Conservation (phyloP, 2,113 vertebrate genomes). For the human (Homo sapiens) region GRCh38 chr7:26346501-26347000, state of each 20-base stretch:
- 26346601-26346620: no score
- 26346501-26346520: background rate
- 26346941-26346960: background rate
- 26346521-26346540: background rate
- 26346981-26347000: background rate
- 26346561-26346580: background rate
- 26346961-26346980: background rate
- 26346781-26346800: background rate
- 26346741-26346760: background rate
- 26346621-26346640: rapidly evolving
- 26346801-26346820: background rate
- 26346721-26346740: background rate
- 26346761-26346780: background rate
- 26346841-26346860: background rate
- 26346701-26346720: background rate
- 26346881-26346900: background rate
- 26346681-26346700: background rate
- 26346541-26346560: background rate
- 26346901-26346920: background rate
- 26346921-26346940: background rate
- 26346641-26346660: background rate
- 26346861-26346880: background rate
- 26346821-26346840: background rate
- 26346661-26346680: background rate
- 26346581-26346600: rapidly evolving